These are phyloP conservation scores for Mesorhabditis spiculigera DNA, from an alignment of 2,888 invertebrate genomes.

Conservation along the genomic window DNA sequence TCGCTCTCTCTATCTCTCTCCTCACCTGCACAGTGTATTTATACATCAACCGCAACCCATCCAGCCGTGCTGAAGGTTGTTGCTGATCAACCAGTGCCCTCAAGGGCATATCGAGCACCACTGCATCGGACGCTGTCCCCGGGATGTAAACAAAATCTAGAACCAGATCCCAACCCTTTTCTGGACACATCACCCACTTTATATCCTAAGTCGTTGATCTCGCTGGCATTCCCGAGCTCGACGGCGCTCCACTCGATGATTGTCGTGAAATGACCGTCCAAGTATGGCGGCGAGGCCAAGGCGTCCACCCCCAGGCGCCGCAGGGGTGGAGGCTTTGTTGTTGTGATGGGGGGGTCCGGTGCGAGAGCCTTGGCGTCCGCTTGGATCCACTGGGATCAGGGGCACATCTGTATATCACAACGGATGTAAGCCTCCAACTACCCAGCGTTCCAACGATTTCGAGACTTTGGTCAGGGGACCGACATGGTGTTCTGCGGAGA, in stretches of 20 bases:
- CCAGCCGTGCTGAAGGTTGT: slow-evolving; percentile 47
- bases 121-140: slow-evolving; percentile 30
- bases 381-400: slow-evolving; percentile 43
- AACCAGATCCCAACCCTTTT: slow-evolving; percentile 5
- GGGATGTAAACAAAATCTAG: slow-evolving; percentile 36
- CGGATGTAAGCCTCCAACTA: slow-evolving; percentile 33
- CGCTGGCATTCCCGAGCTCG: slow-evolving; percentile 24
- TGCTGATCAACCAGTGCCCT: slow-evolving; percentile 35
- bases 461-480: slow-evolving; percentile 26
- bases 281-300: not conserved
- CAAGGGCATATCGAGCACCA: slow-evolving; percentile 40
- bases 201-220: slow-evolving; percentile 30
- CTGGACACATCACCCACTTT: slow-evolving; percentile 15
- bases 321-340: not conserved
- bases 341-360: not conserved
- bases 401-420: slow-evolving; percentile 36
- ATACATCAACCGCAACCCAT: slow-evolving; percentile 50
- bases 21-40: slow-evolving; percentile 46
- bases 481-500: not conserved
- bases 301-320: not conserved
- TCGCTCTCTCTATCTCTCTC: not conserved
- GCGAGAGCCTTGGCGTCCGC: slow-evolving; percentile 19
- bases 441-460: slow-evolving; percentile 27
- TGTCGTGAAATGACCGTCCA: slow-evolving; percentile 35
- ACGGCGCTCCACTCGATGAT: slow-evolving; percentile 44